Evolutionary conservation across 2,888 invertebrate species (phyloP), one percentile per base, ranked within the genome.

Genomic region (Gymnoscelis rufifasciata): DNA sequence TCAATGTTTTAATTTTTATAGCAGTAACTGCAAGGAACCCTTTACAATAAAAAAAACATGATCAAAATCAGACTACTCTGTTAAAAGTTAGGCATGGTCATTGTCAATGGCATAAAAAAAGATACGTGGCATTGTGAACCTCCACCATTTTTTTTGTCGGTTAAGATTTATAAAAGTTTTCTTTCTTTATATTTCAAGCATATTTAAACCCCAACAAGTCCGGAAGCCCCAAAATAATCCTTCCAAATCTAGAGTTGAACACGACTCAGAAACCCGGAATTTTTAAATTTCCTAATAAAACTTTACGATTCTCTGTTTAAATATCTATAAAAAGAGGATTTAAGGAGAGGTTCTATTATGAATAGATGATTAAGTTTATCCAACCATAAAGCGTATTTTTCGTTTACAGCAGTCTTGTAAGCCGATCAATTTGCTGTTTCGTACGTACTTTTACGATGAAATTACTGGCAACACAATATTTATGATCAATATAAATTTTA

Each of bases 271-370:
- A 47, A 13, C 24, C 37, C 43, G 56, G 57, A 58, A 50, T 47
- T 54, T 60, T 51, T 42, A 54, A 53, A 52, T 50, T 47, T 50
- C 43, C 46, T 62, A 70, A 68, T 81, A 78, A 81, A 80, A 66
- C 56, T 81, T 80, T 68, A 82, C 64, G 72, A 71, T 69, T 70
- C 74, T 57, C 50, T 65, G 67, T 72, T 75, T 71, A 71, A 69
- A 77, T 71, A 74, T 66, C 65, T 61, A 73, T 72, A 70, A 72
- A 74, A 73, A 61, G 49, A 50, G 56, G 59, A 59, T 59, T 62
- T 54, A 59, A 51, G 54, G 54, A 54, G 52, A 47, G 45, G 38
- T 68, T 53, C 59, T 63, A 59, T 63, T 63, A 66, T 66, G 56
- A 59, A 67, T 64, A 58, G 60, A 62, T 60, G 71, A 77, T 78